Evolutionary conservation across 2,797 vertebrate genomes (phyloP).

Genomic region (Ispidina lecontei): DNA sequence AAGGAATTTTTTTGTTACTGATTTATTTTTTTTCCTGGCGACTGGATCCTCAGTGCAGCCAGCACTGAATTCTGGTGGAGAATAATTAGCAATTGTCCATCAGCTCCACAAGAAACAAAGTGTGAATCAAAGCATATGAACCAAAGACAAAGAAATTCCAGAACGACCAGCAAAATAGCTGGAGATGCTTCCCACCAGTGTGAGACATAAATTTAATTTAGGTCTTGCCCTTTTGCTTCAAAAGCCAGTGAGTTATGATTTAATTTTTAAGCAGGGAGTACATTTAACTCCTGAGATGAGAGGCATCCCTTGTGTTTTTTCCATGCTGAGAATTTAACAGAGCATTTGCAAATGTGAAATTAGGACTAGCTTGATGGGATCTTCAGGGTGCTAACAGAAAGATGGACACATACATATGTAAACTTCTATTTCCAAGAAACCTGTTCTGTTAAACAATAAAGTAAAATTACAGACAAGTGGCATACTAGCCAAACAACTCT

Average conservation of each 20-base stretch:
- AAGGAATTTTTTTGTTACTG: constrained; percentile 33
- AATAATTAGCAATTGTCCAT: constrained; percentile 63
- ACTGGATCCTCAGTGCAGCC: constrained; percentile 17
- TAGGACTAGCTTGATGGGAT: background rate
- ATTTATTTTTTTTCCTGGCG: constrained; percentile 55
- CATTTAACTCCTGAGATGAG: background rate
- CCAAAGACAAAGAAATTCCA: constrained; percentile 56
- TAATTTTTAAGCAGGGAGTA: background rate
- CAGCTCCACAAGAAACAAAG: constrained; percentile 48
- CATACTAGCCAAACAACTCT: background rate
- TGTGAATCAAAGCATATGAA: constrained; percentile 63
- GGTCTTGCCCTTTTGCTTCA: constrained; percentile 39
- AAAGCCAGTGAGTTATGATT: constrained; percentile 22
- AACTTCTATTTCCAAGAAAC: background rate
- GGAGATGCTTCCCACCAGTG: constrained; percentile 42
- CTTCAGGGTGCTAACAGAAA: background rate
- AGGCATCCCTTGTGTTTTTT: background rate
- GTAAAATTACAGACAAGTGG: background rate
- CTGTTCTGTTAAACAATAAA: background rate
- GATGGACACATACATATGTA: rapidly evolving
- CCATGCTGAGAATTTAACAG: background rate
- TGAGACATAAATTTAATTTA: constrained; percentile 49
- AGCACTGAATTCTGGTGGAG: constrained; percentile 32
- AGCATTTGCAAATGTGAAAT: background rate
- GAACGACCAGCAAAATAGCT: constrained; percentile 30